These are phyloP conservation scores for Campylomormyrus numenius DNA, from an alignment of 2,113 vertebrate species.

Conservation along the genomic window DNA sequence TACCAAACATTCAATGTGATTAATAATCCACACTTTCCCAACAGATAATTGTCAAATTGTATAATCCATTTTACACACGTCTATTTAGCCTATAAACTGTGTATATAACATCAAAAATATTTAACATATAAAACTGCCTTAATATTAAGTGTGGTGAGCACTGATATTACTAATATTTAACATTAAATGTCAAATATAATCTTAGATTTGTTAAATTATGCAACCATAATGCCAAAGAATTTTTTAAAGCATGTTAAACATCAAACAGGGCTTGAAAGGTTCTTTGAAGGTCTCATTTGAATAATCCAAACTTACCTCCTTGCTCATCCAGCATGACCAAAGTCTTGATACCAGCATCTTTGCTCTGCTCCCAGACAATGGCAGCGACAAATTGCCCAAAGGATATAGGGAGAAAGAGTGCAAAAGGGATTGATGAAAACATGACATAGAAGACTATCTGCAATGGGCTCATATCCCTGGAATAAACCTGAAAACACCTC, in stretches of 20 bases:
- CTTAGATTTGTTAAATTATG: neutral
- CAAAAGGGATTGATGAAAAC: neutral
- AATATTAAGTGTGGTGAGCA: neutral
- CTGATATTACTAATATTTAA: neutral
- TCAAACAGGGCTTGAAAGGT: neutral
- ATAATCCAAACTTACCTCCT: slow-evolving; percentile 80
- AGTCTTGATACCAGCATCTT: slow-evolving; percentile 99
- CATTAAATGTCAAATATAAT: neutral
- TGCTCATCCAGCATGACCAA: slow-evolving; percentile 99
- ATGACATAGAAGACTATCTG: neutral
- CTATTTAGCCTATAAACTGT: neutral
- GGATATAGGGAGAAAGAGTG: neutral
- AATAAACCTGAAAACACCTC: neutral
- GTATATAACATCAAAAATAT: neutral
- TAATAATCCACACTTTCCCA: neutral
- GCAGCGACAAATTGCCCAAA: slow-evolving; percentile 46
- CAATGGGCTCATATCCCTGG: neutral
- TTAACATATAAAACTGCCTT: neutral
- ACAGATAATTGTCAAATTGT: neutral
- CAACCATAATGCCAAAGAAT: neutral
- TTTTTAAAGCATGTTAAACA: neutral
- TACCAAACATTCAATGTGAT: neutral
- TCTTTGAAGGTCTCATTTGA: neutral
- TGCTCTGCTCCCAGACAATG: slow-evolving; percentile 77
- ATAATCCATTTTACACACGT: neutral